Conservation (phyloP, 2,888 invertebrate species). For the Eristalis intricaria region DNA sequence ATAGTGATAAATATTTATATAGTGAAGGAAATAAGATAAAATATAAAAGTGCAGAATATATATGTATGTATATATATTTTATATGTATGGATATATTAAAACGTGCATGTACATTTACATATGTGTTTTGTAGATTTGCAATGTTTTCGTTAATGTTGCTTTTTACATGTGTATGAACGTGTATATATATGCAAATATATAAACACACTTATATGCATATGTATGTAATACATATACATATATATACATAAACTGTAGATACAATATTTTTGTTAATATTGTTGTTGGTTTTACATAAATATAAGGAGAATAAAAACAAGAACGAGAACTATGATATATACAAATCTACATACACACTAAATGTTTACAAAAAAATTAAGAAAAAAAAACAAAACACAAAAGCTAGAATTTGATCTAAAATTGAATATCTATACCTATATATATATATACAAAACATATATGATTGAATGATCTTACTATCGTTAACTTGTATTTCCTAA, state of each 20-base stretch:
- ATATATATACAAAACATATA: conserved; percentile 25
- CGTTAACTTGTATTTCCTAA: conserved; percentile 28
- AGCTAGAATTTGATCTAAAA: conserved; percentile 47
- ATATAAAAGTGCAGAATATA: conserved; percentile 22
- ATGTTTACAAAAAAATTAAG: conserved; percentile 20
- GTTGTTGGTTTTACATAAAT: conserved; percentile 60
- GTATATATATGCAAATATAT: conserved; percentile 22
- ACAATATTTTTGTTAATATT: conserved; percentile 61
- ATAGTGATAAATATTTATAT: conserved; percentile 56
- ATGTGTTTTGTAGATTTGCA: background rate
- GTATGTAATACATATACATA: conserved; percentile 25
- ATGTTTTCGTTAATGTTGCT: too few relatives aligned
- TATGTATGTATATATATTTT: conserved; percentile 27
- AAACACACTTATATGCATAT: conserved; percentile 5
- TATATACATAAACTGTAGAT: conserved; percentile 33
- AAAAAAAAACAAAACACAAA: background rate
- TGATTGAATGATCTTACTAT: conserved; percentile 29
- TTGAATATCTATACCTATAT: conserved; percentile 29
- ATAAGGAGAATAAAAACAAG: conserved; percentile 35
- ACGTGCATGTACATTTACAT: conserved; percentile 1
- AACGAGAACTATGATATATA: conserved; percentile 50
- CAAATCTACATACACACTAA: conserved; percentile 51
- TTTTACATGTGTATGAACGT: background rate
- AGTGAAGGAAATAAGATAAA: conserved; percentile 13
- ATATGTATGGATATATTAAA: conserved; percentile 26